Base-by-base conservation (phyloP, 1,140 invertebrate species). In the Penaeus japonicus region DNA sequence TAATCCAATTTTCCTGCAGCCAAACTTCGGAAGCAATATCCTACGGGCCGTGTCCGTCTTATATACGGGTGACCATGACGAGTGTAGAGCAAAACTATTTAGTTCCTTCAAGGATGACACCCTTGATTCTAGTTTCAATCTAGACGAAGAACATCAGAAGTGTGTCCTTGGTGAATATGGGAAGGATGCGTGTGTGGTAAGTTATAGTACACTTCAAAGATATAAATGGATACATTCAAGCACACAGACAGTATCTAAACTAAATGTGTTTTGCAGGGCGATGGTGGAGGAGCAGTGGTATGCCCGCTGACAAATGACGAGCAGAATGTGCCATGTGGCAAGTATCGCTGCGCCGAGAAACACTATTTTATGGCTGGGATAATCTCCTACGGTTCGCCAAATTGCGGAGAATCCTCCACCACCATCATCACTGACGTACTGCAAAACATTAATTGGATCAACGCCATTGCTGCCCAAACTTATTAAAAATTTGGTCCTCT, bases 141-240 rank as follows among this genome's bases (percentile, higher is more conserved):
- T 88, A 70, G 70, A 88, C 62, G 57, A 27, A 4, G 84, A 86
- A 20, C 35, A 30, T 30, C 83, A 82, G 24, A 83, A 85, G 54
- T 89, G 89, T 53, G 82, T 89, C 53, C 0, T 54, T 10, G 89
- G 89, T 22, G 79, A 47, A 10, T 75, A 82, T 82, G 89, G 89
- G 15, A 79, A 84, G 10, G 89, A 89, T 89, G 89, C 89, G 18
- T 89, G 89, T 65, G 57, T 86, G n/a, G 89, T 89, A 86, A 89
- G 89, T 81, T 39, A 10, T 32, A 32, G 18, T 73, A 15, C 0
- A 0, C 22, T 54, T 54, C 30, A 39, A 47, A 2, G 0, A n/a
- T 77, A 54, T 65, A 62, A 47, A 1, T 12, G 57, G 15, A 18
- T 35, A 35, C 0, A 24, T 62, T 83, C 62, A 22, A 20, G 24